Evolutionary conservation across 2,797 vertebrate genomes (phyloP).

Genomic region (Sciurus vulgaris): DNA sequence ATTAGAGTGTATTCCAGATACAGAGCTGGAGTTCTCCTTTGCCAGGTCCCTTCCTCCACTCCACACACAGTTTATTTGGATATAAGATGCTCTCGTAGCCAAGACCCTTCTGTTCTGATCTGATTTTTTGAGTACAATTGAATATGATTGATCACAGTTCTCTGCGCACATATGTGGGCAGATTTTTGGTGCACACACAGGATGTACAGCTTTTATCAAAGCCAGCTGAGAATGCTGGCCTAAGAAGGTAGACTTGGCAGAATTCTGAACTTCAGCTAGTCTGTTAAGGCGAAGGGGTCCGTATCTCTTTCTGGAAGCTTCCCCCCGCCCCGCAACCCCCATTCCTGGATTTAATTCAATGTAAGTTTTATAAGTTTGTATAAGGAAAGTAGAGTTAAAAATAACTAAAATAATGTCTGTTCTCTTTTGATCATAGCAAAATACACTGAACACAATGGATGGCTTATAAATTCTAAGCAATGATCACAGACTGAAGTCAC

Average conservation of each 20-base stretch:
- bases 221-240: slow-evolving; percentile 4
- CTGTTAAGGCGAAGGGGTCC: background rate
- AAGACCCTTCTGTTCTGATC: background rate
- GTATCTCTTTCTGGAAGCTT: background rate
- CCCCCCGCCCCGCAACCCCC: too few relatives aligned
- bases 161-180: background rate
- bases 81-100: background rate
- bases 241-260: background rate
- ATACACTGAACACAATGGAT: slow-evolving; percentile 4
- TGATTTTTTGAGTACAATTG: slow-evolving; percentile 55
- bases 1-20: background rate
- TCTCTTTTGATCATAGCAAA: slow-evolving; percentile 45
- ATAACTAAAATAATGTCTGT: slow-evolving; percentile 1
- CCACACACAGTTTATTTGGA: slow-evolving; percentile 28
- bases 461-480: slow-evolving; percentile 42
- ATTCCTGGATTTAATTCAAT: background rate
- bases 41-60: slow-evolving; percentile 6
- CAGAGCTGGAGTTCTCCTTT: background rate
- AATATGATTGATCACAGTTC: slow-evolving; percentile 31
- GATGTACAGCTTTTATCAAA: background rate
- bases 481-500: background rate
- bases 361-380: slow-evolving; percentile 17
- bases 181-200: background rate
- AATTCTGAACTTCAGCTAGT: background rate
- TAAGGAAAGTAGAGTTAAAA: slow-evolving; percentile 43